Evolutionary conservation across 1,140 invertebrate genomes (phyloP), one percentile per base, ranked within the genome.

Genomic region (Diachasma alloeum): DNA sequence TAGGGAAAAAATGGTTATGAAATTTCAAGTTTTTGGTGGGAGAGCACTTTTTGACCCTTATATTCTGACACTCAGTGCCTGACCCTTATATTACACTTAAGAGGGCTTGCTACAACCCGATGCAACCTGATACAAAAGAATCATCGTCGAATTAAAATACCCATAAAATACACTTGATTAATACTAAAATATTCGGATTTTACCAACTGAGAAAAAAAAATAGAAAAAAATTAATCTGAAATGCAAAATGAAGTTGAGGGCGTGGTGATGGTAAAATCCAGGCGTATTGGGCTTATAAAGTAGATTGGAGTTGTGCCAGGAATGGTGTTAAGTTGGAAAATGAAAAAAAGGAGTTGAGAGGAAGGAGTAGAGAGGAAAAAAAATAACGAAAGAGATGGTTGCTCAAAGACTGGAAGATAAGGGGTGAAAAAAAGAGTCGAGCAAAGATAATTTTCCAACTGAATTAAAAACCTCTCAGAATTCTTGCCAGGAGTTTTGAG

Each of bases 291-390:
- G 31, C 59, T 66, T 31, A 36, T 66, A 66, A 66, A 66, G 31
- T 31, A 66, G 31, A 66, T 66, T 66, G 59, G 59, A 66, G 24
- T 66, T 66, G n/a, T 66, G 59, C 59, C 59, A 66, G 59, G 13
- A 36, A 31, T 66, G 31, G 59, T 66, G 22, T 26, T 53, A 66
- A 31, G 59, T 31, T 15, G 22, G 24, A 31, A 66, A n/a, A 66
- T 31, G 24, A 66, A 66, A 66, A 66, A 10, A 19, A 59, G 31
- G 13, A 66, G 31, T 31, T 22, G 8, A 10, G 9, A 59, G 56
- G 17, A 26, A 59, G 17, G 11, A 59, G 11, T 6, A 31, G 31
- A 31, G 6, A 6, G 31, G 31, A 66, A 66, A 66, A 66, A 53
- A 53, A 66, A 31, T 31, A 9, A 31, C 11, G 31, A 4, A 66